Percentiles rank a stretch among this genome's conserved stretches.
phyloP scores from a whole-genome alignment of 2,113 vertebrate species.

The Phylloscopus whistleri region DNA sequence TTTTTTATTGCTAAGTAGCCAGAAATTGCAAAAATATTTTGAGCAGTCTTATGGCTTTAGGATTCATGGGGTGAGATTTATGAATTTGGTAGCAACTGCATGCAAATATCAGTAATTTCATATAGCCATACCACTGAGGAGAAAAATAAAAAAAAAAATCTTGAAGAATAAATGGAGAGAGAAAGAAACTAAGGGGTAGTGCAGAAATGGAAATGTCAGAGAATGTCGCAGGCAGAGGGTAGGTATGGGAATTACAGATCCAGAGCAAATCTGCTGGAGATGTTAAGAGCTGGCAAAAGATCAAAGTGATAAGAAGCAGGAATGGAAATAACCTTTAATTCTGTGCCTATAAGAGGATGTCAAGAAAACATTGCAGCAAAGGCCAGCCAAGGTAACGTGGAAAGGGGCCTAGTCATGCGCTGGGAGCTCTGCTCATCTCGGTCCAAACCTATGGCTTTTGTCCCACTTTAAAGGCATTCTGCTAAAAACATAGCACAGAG shows the following conservation, averaged over 20 bases:
- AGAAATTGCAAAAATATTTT: background rate
- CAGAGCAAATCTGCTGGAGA: conserved; percentile 59
- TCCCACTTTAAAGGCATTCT: background rate
- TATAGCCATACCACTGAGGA: background rate
- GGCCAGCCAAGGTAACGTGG: conserved; percentile 65
- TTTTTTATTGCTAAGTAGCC: background rate
- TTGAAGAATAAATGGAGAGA: background rate
- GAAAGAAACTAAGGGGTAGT: background rate
- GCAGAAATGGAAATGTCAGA: conserved; percentile 48
- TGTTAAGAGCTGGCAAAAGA: conserved; percentile 56
- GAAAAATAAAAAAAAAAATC: background rate
- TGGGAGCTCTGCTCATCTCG: background rate
- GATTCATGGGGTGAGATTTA: background rate
- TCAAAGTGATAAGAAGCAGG: conserved; percentile 54
- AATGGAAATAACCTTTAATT: conserved; percentile 67
- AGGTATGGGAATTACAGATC: conserved; percentile 60
- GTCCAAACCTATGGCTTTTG: background rate
- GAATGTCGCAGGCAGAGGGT: conserved; percentile 28
- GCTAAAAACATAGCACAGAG: background rate
- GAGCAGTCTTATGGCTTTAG: background rate
- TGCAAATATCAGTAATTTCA: background rate
- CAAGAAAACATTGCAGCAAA: conserved; percentile 44
- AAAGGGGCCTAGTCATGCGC: conserved; percentile 25
- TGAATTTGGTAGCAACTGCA: background rate
- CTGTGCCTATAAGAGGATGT: conserved; percentile 30